Base-by-base conservation (phyloP, 2,113 vertebrate genomes). In the Limnothrissa miodon region DNA sequence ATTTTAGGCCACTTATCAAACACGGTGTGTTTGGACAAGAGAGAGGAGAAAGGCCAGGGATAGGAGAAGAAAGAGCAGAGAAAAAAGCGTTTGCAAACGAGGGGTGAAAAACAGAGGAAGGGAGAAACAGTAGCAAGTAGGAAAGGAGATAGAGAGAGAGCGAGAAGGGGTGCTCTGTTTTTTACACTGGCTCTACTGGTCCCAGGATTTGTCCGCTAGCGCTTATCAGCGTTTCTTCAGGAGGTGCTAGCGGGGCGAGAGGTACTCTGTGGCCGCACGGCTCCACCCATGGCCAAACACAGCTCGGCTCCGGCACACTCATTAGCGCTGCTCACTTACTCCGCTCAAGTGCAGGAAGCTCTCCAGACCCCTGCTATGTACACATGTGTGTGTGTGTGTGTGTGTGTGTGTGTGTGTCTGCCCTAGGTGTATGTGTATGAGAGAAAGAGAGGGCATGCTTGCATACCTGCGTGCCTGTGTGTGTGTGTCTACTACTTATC, bases 201-300 rank as follows among this genome's bases (percentile, higher is more conserved):
- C 42, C 42, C 48, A 81, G 80, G 85, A 89, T 87, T 86, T 89
- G 59, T 45, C 33, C 82, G 44, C 78, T 89, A 85, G 82, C 86
- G 83, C 83, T 91, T 87, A 87, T 90, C 87, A 39, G 83, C 70
- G 1, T 53, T 83, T 79, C 83, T 48, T 82, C 39, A 87, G 51
- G 62, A 79, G 81, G 56, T 36, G 2, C 23, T 10, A n/a, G 45
- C 19, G 29, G 0, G 46, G 85, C 78, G 79, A n/a, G 42, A 11
- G 1, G 10, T 2, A 11, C 33, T 10, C n/a, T 1, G 29, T 13
- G 29, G 9, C 62, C 2, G 39, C 45, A 85, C 44, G 46, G 44
- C 79, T 83, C 39, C 39, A 81, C 42, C 81, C 36, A 15, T 78
- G 78, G 80, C 84, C 81, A 82, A 85, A 85, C 82, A 74, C 1